Evolutionary conservation across 1,140 invertebrate genomes (phyloP).

Genomic region (silkworm (Bombyx mori)): ASM3026992v2 NC_085124.1:8730001-8730500

Average conservation of each 20-base stretch:
- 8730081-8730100: too few relatives aligned
- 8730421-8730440: conserved; percentile 3
- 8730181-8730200: conserved; percentile 42
- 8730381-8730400: conserved; percentile 20
- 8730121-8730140: too few relatives aligned
- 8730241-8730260: conserved; percentile 21
- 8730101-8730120: too few relatives aligned
- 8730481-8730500: too few relatives aligned
- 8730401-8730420: background rate
- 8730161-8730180: conserved; percentile 26
- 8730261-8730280: conserved; percentile 50
- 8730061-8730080: too few relatives aligned
- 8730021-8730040: too few relatives aligned
- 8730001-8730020: too few relatives aligned
- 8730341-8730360: conserved; percentile 34
- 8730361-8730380: conserved; percentile 18
- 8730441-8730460: conserved; percentile 5
- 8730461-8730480: too few relatives aligned
- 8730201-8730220: conserved; percentile 31
- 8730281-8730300: conserved; percentile 62
- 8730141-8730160: conserved; percentile 17
- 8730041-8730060: too few relatives aligned
- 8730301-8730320: conserved; percentile 62
- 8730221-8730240: conserved; percentile 47
- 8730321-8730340: conserved; percentile 55